A percentile compares a stretch with the other conserved stretches of the same genome.
Evolutionary conservation across 1,140 invertebrate genomes (phyloP).

Genomic region (Zophobas atratus): DNA sequence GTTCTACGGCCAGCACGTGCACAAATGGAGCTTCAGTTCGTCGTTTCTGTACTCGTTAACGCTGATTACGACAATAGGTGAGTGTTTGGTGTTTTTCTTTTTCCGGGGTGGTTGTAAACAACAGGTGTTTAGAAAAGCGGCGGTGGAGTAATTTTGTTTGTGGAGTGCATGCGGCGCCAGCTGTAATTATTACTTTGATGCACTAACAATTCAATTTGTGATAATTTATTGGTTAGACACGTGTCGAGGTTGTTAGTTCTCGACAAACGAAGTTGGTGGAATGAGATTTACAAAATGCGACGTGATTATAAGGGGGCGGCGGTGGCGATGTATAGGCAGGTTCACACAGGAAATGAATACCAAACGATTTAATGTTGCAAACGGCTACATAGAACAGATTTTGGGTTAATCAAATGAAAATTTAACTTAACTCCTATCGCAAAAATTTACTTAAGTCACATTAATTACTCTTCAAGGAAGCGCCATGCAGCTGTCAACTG

Average conservation of each 20-base stretch:
- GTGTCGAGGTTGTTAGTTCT: not conserved
- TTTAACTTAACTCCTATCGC: no score
- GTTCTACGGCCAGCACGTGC: slow-evolving; percentile 69
- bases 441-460: no score
- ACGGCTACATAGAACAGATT: no score
- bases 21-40: slow-evolving; percentile 92
- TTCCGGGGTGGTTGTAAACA: not conserved
- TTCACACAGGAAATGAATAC: no score
- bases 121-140: not conserved
- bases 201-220: not conserved
- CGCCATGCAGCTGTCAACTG: no score
- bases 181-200: slow-evolving; percentile 19
- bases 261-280: not conserved
- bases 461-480: no score
- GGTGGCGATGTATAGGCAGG: no score
- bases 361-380: no score
- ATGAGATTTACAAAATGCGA: not conserved
- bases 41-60: slow-evolving; percentile 96
- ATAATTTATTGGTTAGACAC: not conserved
- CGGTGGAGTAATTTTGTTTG: slow-evolving; percentile 3
- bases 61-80: slow-evolving; percentile 96
- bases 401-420: no score
- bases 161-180: not conserved
- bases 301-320: not conserved
- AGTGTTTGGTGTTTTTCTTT: slow-evolving; percentile 65